These are phyloP conservation scores for Muscidifurax raptorellus DNA, from an alignment of 1,140 invertebrate genomes.

Conservation along the genomic window DNA sequence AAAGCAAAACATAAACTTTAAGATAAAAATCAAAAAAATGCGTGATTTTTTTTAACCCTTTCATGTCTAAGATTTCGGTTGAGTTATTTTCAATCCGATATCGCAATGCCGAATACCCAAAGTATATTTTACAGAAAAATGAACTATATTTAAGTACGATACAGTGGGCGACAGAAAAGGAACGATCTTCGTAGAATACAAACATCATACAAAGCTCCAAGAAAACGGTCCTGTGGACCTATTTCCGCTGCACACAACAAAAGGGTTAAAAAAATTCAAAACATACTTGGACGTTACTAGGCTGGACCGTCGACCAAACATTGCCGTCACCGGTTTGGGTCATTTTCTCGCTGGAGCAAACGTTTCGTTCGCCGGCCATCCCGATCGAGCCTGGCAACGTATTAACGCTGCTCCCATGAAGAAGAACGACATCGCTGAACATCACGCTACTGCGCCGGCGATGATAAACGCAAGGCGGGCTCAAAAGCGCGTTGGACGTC, in stretches of 20 bases:
- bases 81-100: no score
- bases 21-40: not conserved
- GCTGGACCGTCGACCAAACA: slow-evolving; percentile 77
- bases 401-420: slow-evolving; percentile 79
- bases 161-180: not conserved
- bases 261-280: slow-evolving; percentile 17
- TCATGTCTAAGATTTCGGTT: no score
- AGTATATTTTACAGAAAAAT: not conserved
- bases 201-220: not conserved
- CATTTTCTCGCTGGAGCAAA: slow-evolving; percentile 91
- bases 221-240: not conserved
- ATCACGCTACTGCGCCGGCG: slow-evolving; percentile 87
- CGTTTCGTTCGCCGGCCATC: slow-evolving; percentile 77
- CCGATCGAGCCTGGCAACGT: slow-evolving; percentile 67
- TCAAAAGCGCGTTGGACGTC: slow-evolving; percentile 77
- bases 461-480: slow-evolving; percentile 78
- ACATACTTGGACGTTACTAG: slow-evolving; percentile 68
- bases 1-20: slow-evolving; percentile 13
- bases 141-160: not conserved
- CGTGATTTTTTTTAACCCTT: slow-evolving; percentile 25
- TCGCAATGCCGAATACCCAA: not conserved
- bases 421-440: slow-evolving; percentile 89
- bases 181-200: not conserved
- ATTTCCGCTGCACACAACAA: not conserved
- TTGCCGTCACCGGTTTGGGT: slow-evolving; percentile 88